Evolutionary conservation across 2,888 invertebrate species (phyloP), one percentile per base, ranked within the genome.

Genomic region (Thymelicus acteon): DNA sequence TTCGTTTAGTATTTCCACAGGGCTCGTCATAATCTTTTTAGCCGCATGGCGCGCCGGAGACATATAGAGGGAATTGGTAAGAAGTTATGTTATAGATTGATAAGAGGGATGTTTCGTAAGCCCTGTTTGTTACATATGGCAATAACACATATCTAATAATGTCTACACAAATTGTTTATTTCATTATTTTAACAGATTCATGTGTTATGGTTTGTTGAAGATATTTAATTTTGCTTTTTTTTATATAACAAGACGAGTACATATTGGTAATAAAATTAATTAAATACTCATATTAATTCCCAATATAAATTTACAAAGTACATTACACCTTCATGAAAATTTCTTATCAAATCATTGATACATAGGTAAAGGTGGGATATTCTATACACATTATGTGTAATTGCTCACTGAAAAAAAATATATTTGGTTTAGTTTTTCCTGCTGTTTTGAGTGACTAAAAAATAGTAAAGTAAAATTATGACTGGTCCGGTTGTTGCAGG

Each of bases 11-110:
- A 84, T 87, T 87, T 85, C 82, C 83, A 80, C 82, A 83, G 83
- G 85, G 88, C 86, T 85, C 87, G 92, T 93, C 93, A 93, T 93
- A 93, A 93, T 93, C 91, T 93, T 91, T 92, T 91, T 88, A 91
- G 86, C 89, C 88, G 88, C 90, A 89, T 88, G 91, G 89, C 87
- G 89, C 85, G 85, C 82, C 79, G 84, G 83, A 88, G 86, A 88
- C 85, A 86, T 86, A 86, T 83, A 86, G 82, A 81, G 82, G 82
- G 85, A 88, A 83, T 86, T 83, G 81, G 81, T 77, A 83, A 86
- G 83, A 84, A 84, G 81, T 85, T 87, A 84, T 84, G 84, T 81
- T 85, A 83, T 85, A 83, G 81, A 85, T 85, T 84, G 83, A 82
- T 82, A 78, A 81, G 85, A 81, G 80, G 77, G 78, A 79, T 80